Evolutionary conservation across 37 sponge, comb jelly and placozoan species (phyloP).

Genomic region (Oopsacas minuta): DNA sequence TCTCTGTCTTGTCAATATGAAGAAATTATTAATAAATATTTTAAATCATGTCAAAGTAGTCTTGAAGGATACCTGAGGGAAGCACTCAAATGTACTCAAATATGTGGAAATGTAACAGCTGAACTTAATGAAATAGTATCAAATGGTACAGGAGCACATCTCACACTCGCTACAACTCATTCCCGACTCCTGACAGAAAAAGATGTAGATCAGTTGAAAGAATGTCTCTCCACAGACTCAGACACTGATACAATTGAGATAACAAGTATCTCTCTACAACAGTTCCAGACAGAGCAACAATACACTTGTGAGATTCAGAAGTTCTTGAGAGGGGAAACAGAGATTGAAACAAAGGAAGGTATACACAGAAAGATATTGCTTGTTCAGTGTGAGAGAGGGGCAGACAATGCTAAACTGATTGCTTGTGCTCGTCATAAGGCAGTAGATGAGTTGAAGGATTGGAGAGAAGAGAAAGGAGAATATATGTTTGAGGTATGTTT

Average conservation of each 20-base stretch:
- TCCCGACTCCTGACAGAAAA: background rate
- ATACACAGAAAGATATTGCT: constrained; percentile 28
- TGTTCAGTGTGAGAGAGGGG: constrained; percentile 74
- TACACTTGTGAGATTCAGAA: background rate
- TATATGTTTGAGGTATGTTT: constrained; percentile 15
- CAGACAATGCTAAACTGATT: constrained; percentile 55
- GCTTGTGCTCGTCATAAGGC: constrained; percentile 70
- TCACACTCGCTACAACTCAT: background rate
- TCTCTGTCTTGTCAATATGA: background rate
- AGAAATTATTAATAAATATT: background rate
- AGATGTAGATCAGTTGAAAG: background rate
- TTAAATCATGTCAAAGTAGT: background rate
- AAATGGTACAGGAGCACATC: background rate
- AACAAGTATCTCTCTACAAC: background rate
- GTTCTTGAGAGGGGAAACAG: background rate
- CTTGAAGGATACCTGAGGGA: background rate
- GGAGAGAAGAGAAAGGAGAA: background rate
- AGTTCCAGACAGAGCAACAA: background rate
- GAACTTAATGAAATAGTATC: too few relatives aligned
- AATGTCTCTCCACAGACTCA: background rate
- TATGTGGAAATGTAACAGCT: too few relatives aligned
- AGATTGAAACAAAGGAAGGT: background rate
- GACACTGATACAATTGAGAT: background rate
- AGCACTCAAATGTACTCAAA: background rate
- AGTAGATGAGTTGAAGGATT: constrained; percentile 32